A percentile compares a stretch with the other conserved stretches of the same genome.
Conservation (phyloP, 1,140 invertebrate genomes). For the Ceratoteleas bidentatus region DNA sequence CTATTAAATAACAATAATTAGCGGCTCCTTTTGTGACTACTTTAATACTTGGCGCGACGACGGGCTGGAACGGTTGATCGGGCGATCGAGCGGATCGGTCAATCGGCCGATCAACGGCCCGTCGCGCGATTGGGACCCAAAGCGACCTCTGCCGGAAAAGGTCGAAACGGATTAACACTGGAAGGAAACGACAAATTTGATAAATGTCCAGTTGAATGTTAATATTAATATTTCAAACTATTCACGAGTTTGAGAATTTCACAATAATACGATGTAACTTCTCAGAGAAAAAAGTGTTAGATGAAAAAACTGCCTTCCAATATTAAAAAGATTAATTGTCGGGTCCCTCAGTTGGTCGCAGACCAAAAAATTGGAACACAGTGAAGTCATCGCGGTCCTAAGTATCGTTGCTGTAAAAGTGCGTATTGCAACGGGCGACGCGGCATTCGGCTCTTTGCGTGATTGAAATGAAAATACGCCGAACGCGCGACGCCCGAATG, state of each 20-base stretch:
- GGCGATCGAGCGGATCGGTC: slow-evolving; percentile 18
- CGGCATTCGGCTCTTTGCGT: too few species aligned
- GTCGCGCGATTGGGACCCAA: background rate
- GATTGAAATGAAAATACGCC: too few species aligned
- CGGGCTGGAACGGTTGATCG: background rate
- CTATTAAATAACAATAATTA: slow-evolving; percentile 43
- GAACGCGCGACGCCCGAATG: background rate
- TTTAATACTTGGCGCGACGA: slow-evolving; percentile 40
- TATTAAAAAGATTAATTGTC: too few species aligned
- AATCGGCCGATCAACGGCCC: slow-evolving; percentile 16
- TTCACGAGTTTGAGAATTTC: too few species aligned
- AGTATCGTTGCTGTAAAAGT: slow-evolving; percentile 47
- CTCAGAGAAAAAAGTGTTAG: too few species aligned
- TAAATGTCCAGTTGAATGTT: too few species aligned
- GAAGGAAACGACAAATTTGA: too few species aligned
- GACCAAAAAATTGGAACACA: slow-evolving; percentile 57
- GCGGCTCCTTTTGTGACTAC: slow-evolving; percentile 52
- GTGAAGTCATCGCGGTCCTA: slow-evolving; percentile 35
- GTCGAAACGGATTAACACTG: too few species aligned
- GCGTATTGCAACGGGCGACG: slow-evolving; percentile 25
- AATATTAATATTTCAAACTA: too few species aligned
- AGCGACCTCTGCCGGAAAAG: too few species aligned
- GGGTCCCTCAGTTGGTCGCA: background rate
- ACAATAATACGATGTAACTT: too few species aligned
- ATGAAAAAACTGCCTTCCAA: too few species aligned